Percentiles rank a stretch among this genome's conserved stretches.
Evolutionary conservation across 2,888 invertebrate species (phyloP).

Genomic region (Dimorphilus gyrociliatus): DNA sequence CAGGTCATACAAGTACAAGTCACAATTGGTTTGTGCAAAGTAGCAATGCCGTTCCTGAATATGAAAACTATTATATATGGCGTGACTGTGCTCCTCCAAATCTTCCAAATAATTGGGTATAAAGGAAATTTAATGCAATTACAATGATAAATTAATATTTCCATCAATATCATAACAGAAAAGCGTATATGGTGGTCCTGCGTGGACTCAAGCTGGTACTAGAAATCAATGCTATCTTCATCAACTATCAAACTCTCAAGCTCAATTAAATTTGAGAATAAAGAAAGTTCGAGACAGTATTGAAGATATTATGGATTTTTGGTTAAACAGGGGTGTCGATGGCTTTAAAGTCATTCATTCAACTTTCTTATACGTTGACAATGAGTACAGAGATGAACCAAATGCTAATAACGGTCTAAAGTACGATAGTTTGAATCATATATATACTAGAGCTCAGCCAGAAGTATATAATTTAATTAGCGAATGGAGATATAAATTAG

Average conservation of each 20-base stretch:
- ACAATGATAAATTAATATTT: too few relatives aligned
- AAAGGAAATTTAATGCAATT: too few relatives aligned
- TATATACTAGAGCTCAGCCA: conserved; percentile 5
- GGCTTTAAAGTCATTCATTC: conserved; percentile 15
- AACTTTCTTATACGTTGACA: conserved; percentile 24
- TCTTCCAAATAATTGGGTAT: conserved; percentile 9
- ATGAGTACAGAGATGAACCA: conserved; percentile 20
- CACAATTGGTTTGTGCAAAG: conserved; percentile 10
- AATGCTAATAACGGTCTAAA: neutral
- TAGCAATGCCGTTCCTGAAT: neutral
- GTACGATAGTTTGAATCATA: conserved; percentile 8
- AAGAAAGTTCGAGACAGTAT: conserved; percentile 10
- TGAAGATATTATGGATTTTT: conserved; percentile 9
- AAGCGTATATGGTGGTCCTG: conserved; percentile 5
- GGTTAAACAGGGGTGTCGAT: conserved; percentile 11
- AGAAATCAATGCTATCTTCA: conserved; percentile 8
- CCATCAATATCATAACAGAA: too few relatives aligned
- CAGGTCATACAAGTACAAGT: conserved; percentile 9
- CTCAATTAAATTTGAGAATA: conserved; percentile 12
- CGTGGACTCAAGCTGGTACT: conserved; percentile 4
- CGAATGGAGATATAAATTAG: conserved; percentile 9
- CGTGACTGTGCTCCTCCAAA: conserved; percentile 6
- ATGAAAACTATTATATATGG: conserved; percentile 11
- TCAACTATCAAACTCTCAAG: conserved; percentile 8
- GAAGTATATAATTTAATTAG: conserved; percentile 9